Conservation (phyloP, 1,140 invertebrate species). For the Sitophilus oryzae region DNA sequence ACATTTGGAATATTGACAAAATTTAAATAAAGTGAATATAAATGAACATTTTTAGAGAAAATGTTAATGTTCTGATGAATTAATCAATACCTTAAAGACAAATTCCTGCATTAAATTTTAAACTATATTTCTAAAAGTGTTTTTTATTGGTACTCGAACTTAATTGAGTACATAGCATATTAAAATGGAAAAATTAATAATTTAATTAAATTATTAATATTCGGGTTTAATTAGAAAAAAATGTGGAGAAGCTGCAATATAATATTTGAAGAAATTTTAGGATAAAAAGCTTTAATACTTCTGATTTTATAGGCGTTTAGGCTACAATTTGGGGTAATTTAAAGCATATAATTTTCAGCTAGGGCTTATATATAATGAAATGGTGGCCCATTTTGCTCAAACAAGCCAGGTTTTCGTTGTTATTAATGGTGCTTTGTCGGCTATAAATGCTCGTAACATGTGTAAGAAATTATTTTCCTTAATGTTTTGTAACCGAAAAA, state of each 20-base stretch:
- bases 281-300: slow-evolving; percentile 16
- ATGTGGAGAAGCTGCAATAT: not conserved
- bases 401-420: slow-evolving; percentile 27
- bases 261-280: slow-evolving; percentile 11
- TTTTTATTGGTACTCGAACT: too few relatives aligned
- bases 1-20: too few relatives aligned
- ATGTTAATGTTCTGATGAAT: too few relatives aligned
- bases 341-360: slow-evolving; percentile 24
- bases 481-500: slow-evolving; percentile 27
- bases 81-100: too few relatives aligned
- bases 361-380: slow-evolving; percentile 28
- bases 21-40: too few relatives aligned
- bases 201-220: not conserved
- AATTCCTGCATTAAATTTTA: too few relatives aligned
- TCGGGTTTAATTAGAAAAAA: not conserved
- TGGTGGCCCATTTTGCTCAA: slow-evolving; percentile 25
- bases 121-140: too few relatives aligned
- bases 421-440: slow-evolving; percentile 29
- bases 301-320: slow-evolving; percentile 18
- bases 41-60: too few relatives aligned
- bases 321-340: slow-evolving; percentile 21
- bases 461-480: slow-evolving; percentile 30
- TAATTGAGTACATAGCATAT: too few relatives aligned
- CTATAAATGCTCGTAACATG: slow-evolving; percentile 29
- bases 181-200: too few relatives aligned